Percentiles rank a stretch among this genome's conserved stretches.
phyloP scores from a whole-genome alignment of 1,140 invertebrate species.

The Heliconius himera region DNA sequence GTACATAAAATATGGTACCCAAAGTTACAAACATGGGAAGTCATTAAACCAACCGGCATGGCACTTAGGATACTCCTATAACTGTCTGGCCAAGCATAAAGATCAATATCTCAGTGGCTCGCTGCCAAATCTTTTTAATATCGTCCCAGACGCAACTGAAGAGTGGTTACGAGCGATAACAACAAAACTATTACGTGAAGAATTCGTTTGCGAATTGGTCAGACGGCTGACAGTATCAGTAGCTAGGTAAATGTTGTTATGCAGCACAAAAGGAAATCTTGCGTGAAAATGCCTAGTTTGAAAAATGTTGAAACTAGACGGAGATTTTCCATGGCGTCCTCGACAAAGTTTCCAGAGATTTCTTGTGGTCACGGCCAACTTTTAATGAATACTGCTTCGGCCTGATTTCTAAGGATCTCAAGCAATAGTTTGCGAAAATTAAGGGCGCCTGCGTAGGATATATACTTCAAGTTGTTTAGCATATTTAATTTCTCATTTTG shows the following conservation, averaged over 20 bases:
- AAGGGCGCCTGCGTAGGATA: constrained; percentile 28
- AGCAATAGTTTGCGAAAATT: constrained; percentile 52
- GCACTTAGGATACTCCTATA: constrained; percentile 74
- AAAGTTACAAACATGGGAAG: constrained; percentile 76
- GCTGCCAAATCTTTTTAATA: constrained; percentile 81
- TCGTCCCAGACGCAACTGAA: constrained; percentile 72
- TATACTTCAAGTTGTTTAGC: too few species aligned
- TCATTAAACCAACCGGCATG: constrained; percentile 77
- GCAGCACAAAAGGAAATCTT: constrained; percentile 70
- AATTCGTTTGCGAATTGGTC: constrained; percentile 66
- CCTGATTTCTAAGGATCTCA: constrained; percentile 55
- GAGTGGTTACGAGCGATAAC: constrained; percentile 75
- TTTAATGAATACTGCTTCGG: constrained; percentile 67
- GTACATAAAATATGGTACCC: constrained; percentile 69
- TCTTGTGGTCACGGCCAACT: constrained; percentile 57
- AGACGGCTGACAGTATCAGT: constrained; percentile 57
- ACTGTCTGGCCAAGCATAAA: constrained; percentile 77
- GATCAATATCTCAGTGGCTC: constrained; percentile 78
- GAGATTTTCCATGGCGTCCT: constrained; percentile 56
- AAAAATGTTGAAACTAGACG: constrained; percentile 63
- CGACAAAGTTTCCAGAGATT: constrained; percentile 54
- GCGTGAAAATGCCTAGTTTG: constrained; percentile 55
- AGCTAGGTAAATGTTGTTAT: constrained; percentile 73
- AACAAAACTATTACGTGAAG: constrained; percentile 77
- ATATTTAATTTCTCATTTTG: too few species aligned